Base-by-base conservation (phyloP, 2,113 vertebrate genomes). In the Pimephales promelas region DNA sequence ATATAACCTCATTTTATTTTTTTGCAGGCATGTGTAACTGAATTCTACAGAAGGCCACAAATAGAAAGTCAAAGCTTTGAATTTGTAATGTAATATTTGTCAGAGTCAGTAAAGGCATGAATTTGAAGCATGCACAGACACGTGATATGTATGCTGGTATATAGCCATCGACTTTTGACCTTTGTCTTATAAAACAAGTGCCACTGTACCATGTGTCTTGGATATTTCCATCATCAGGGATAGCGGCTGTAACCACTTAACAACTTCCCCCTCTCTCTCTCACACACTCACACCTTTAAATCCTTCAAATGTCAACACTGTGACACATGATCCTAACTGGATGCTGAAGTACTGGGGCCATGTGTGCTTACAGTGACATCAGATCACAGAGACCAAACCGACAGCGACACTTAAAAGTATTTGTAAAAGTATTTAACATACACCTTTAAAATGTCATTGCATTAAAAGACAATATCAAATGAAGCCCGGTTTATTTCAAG, bases 261-360 rank as follows among this genome's bases (percentile, higher is more conserved):
- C 56, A 83, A 89, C 87, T 86, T 89, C 86, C 86, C 78, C 49
- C 75, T 70, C 86, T 89, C 85, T 84, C 84, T 87, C 81, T 34
- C 40, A 49, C 79, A 71, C 87, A 59, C 88, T 89, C 61, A 14
- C 86, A 61, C 83, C 52, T 34, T 91, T 92, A 89, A 89, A 86
- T 89, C 91, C 90, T 91, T 92, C 90, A 91, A 90, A 85, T 92
- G 93, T 94, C 92, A 94, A 73, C 90, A 2, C 84, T 8, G 81
- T 68, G 92, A 93, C 91, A 94, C 90, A 82, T 74, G 92, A 94
- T 90, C 91, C 92, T 93, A 93, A 93, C 92, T 92, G 92, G 90
- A 73, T 83, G 85, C 90, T 86, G 85, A 81, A 57, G 87, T 52
- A 66, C 78, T 83, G 76, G 68, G 86, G 81, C 89, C 79, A 16